Percentiles rank a stretch among this genome's conserved stretches.
phyloP scores from a whole-genome alignment of 2,797 vertebrate species.

The Yasuhikotakia modesta region DNA sequence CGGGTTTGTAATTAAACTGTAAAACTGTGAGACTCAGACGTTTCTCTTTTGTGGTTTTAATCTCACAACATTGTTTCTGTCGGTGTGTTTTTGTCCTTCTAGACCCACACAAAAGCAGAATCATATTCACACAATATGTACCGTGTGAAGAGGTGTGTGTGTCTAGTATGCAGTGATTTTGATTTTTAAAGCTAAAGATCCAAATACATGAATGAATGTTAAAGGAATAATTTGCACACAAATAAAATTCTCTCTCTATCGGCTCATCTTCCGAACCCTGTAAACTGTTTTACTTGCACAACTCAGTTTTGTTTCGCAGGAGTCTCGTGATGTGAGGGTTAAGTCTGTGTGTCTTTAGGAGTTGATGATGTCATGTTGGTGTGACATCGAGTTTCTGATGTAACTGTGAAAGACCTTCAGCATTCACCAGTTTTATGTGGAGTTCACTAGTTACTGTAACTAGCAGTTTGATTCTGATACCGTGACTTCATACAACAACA shows the following conservation, averaged over 20 bases:
- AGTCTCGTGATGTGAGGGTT: background rate
- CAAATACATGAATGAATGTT: slow-evolving; percentile 6
- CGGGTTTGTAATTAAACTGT: too few relatives aligned
- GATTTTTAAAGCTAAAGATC: slow-evolving; percentile 18
- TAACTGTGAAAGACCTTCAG: slow-evolving; percentile 1
- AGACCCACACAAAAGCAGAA: background rate
- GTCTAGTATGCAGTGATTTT: slow-evolving; percentile 10
- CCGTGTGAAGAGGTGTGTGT: background rate
- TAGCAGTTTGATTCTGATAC: slow-evolving; percentile 25
- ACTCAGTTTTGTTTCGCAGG: background rate
- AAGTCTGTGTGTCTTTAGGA: background rate
- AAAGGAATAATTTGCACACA: background rate
- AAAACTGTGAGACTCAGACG: too few relatives aligned
- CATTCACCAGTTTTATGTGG: slow-evolving; percentile 10
- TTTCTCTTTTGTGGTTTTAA: too few relatives aligned
- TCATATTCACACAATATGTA: background rate
- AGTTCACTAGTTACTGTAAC: slow-evolving; percentile 6
- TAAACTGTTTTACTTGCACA: background rate
- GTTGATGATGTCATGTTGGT: background rate
- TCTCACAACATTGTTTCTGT: background rate
- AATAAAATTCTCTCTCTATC: background rate
- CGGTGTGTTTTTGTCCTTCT: background rate
- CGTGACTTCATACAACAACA: slow-evolving; percentile 21
- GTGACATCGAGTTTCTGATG: background rate
- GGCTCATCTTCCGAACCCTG: background rate